These are phyloP conservation scores for Mycetomoellerius zeteki DNA, from an alignment of 1,140 invertebrate species.

Conservation along the genomic window DNA sequence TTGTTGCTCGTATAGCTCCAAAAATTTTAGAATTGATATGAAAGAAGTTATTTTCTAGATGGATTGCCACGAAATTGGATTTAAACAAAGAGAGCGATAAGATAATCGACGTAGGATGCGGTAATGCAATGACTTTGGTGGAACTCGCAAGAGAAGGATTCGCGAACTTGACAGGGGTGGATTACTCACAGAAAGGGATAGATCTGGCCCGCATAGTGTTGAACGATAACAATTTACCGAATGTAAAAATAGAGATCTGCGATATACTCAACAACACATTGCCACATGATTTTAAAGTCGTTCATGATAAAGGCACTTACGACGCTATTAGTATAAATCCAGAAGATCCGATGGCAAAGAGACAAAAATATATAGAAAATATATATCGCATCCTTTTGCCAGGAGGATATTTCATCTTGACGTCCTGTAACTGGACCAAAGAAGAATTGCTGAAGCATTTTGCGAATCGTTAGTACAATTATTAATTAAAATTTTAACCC, in stretches of 20 bases:
- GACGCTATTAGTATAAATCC: constrained; percentile 95
- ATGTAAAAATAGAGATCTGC: constrained; percentile 88
- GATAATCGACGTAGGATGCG: constrained; percentile 93
- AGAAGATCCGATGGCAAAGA: constrained; percentile 89
- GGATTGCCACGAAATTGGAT: constrained; percentile 77
- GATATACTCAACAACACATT: constrained; percentile 87
- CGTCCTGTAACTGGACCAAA: constrained; percentile 98
- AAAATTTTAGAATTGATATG: neutral
- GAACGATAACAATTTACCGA: constrained; percentile 85
- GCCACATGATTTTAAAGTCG: constrained; percentile 87
- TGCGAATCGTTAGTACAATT: constrained; percentile 82
- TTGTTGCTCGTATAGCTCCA: neutral
- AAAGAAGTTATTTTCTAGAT: constrained; percentile 73
- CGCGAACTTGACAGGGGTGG: constrained; percentile 92
- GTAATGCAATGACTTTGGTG: constrained; percentile 95
- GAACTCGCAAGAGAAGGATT: constrained; percentile 93
- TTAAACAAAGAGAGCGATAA: constrained; percentile 83
- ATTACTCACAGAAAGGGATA: constrained; percentile 94
- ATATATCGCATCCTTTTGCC: constrained; percentile 88
- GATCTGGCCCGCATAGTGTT: constrained; percentile 91
- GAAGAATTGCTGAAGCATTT: constrained; percentile 93
- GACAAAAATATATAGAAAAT: constrained; percentile 91
- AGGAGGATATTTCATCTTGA: constrained; percentile 93
- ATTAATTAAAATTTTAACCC: constrained; percentile 4
- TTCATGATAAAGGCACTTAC: constrained; percentile 97